phyloP scores from a whole-genome alignment of 2,113 vertebrate species.

The Anarrhichthys ocellatus region DNA sequence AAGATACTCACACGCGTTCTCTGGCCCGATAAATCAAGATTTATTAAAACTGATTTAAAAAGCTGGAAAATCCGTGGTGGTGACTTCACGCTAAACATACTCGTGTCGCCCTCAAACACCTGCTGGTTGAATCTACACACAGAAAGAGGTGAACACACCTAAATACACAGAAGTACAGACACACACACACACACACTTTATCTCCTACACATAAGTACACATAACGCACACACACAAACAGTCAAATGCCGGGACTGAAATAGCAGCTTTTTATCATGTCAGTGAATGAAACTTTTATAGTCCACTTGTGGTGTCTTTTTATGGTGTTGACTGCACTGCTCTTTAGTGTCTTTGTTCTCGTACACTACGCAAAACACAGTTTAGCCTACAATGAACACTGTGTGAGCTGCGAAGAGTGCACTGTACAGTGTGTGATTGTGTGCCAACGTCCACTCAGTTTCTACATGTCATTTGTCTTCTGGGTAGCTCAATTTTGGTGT shows the following conservation, averaged over 20 bases:
- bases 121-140: not conserved
- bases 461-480: not conserved
- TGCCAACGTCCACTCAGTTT: not conserved
- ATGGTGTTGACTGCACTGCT: conserved; percentile 40
- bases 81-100: not conserved
- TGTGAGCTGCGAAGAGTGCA: conserved; percentile 18
- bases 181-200: not conserved
- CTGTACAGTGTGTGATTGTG: conserved; percentile 9
- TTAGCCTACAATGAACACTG: conserved; percentile 60
- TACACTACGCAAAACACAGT: conserved; percentile 50
- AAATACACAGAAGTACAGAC: not conserved
- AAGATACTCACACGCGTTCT: not conserved
- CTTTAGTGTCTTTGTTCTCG: conserved; percentile 57
- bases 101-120: not conserved
- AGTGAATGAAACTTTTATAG: conserved; percentile 66
- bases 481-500: not conserved
- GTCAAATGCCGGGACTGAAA: conserved; percentile 54
- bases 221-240: not conserved
- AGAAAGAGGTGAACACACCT: not conserved
- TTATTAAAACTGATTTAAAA: not conserved
- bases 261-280: conserved; percentile 64
- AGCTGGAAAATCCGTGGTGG: not conserved
- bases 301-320: conserved; percentile 37
- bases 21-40: conserved; percentile 6
- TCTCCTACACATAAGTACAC: conserved; percentile 8